Percentiles rank a stretch among this genome's conserved stretches.
phyloP scores from a whole-genome alignment of 2,888 invertebrate species.

The Ectemnius cavifrons region DNA sequence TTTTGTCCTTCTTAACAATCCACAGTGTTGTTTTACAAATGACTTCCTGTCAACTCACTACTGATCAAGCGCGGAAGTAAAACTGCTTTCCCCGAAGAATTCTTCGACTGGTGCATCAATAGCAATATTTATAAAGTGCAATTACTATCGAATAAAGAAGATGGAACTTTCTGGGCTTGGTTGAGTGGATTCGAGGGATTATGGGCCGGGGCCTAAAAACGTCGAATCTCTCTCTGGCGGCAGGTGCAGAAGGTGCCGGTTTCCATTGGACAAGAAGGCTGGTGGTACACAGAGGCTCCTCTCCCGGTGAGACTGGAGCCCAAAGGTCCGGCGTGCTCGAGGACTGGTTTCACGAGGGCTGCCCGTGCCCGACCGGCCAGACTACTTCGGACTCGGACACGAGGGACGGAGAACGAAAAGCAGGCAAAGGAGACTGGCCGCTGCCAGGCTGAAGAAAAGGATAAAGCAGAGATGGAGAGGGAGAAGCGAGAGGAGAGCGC shows the following conservation, averaged over 20 bases:
- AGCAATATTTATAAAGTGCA: no score
- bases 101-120: not conserved
- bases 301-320: constrained; percentile 47
- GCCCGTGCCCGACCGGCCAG: constrained; percentile 62
- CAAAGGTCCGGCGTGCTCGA: constrained; percentile 51
- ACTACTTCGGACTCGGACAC: constrained; percentile 59
- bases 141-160: not conserved
- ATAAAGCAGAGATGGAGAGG: constrained; percentile 5
- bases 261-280: constrained; percentile 7
- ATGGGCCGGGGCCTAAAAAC: constrained; percentile 28
- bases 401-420: constrained; percentile 34
- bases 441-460: constrained; percentile 3
- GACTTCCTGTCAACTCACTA: no score
- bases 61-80: not conserved
- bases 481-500: constrained; percentile 22
- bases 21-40: no score
- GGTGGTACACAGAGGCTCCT: constrained; percentile 30
- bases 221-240: constrained; percentile 30
- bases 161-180: not conserved
- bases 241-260: constrained; percentile 56
- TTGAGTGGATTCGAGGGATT: not conserved
- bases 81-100: not conserved
- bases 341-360: constrained; percentile 63
- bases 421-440: constrained; percentile 27
- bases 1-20: not conserved